phyloP scores from a whole-genome alignment of 2,113 vertebrate species.

The Scartelaos histophorus region DNA sequence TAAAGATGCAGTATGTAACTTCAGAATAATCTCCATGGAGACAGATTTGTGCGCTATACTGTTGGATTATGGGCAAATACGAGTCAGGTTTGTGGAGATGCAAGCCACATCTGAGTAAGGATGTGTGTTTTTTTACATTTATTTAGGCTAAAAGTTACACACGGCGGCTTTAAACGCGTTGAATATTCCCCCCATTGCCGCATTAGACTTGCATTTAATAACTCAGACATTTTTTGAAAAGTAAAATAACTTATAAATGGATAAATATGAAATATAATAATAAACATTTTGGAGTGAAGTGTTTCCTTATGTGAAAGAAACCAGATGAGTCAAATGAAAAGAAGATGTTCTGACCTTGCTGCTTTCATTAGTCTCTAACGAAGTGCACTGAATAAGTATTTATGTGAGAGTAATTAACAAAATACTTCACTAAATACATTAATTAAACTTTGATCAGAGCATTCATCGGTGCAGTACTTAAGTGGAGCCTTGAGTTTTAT shows the following conservation, averaged over 20 bases:
- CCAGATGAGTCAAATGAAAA: constrained; percentile 2
- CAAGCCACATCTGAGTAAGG: too few relatives aligned
- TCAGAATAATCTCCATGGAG: too few relatives aligned
- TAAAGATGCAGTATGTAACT: too few relatives aligned
- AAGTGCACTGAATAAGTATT: constrained; percentile 16
- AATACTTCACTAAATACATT: constrained; percentile 30
- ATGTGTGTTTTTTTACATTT: too few relatives aligned
- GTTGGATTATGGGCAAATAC: too few relatives aligned
- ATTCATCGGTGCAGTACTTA: constrained; percentile 11
- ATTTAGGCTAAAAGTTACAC: too few relatives aligned
- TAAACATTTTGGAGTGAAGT: neutral
- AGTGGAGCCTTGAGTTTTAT: constrained; percentile 48
- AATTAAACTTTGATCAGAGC: constrained; percentile 33
- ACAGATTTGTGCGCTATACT: too few relatives aligned
- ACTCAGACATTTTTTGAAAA: neutral
- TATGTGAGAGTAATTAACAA: constrained; percentile 28
- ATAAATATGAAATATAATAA: too few relatives aligned
- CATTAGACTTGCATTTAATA: neutral
- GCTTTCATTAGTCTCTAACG: neutral
- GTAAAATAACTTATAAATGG: neutral
- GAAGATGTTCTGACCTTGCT: constrained; percentile 15
- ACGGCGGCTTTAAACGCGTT: too few relatives aligned
- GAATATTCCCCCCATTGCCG: neutral
- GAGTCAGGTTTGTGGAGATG: too few relatives aligned
- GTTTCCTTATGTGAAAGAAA: constrained; percentile 9